These are phyloP conservation scores for Scylla paramamosain DNA, from an alignment of 1,140 invertebrate species.

Conservation along the genomic window DNA sequence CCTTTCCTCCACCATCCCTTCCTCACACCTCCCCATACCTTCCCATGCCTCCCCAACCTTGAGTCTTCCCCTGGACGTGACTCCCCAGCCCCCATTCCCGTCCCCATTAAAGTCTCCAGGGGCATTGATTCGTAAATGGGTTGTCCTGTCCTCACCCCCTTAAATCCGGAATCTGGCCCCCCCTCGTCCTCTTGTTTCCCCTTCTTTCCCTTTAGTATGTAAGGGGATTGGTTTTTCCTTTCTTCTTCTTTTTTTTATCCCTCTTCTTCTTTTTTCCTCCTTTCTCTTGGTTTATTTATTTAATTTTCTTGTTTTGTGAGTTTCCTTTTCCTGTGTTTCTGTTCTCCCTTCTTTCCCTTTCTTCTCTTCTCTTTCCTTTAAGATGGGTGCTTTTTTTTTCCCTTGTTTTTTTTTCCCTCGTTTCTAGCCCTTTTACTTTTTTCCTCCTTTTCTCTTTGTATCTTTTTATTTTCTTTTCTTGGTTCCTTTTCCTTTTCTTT, in stretches of 20 bases:
- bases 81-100: slow-evolving; percentile 39
- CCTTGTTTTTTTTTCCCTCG: too few species aligned
- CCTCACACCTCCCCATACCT: not conserved
- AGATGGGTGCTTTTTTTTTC: not conserved
- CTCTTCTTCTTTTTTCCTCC: not conserved
- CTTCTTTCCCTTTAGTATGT: not conserved
- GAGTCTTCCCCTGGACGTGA: slow-evolving; percentile 52
- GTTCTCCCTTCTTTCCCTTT: not conserved
- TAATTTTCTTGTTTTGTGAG: not conserved
- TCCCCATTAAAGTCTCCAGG: slow-evolving; percentile 58
- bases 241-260: not conserved
- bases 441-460: not conserved
- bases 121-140: slow-evolving; percentile 56
- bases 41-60: not conserved
- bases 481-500: not conserved
- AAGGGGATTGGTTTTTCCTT: not conserved
- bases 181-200: not conserved
- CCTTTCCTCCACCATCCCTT: not conserved
- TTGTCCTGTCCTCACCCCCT: too few species aligned
- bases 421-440: too few species aligned
- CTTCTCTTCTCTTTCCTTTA: not conserved
- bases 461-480: not conserved
- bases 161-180: too few species aligned
- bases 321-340: not conserved
- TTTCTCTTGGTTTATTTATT: not conserved